Conservation (phyloP, 2,113 vertebrate genomes). For the Dicaeum eximium region DNA sequence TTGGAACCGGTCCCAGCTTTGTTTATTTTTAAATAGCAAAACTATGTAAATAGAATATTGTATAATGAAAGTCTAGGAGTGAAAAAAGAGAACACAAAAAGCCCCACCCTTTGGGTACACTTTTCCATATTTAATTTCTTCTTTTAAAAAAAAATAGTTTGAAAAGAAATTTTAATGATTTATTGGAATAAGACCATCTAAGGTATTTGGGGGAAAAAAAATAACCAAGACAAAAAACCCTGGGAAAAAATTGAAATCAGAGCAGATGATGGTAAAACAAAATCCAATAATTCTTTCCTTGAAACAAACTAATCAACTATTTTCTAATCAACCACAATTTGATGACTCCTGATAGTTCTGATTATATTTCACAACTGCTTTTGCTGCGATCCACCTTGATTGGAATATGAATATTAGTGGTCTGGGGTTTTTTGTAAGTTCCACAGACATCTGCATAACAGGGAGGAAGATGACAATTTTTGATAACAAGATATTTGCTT, state of each 20-base stretch:
- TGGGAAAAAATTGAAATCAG: neutral
- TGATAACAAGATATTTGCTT: neutral
- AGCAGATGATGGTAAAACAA: neutral
- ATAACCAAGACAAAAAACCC: neutral
- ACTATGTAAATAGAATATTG: neutral
- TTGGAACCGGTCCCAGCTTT: constrained; percentile 27
- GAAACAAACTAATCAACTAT: neutral
- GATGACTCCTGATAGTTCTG: neutral
- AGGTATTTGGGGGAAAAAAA: neutral
- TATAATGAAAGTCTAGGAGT: neutral
- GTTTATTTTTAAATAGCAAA: constrained; percentile 27
- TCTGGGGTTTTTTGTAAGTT: neutral
- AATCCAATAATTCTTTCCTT: neutral
- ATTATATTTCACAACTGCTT: neutral
- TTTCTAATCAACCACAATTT: neutral
- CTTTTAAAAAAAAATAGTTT: neutral
- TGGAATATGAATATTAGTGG: neutral
- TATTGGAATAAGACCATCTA: fast-evolving
- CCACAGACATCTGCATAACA: fast-evolving
- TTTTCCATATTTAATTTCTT: neutral
- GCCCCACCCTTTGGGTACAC: neutral
- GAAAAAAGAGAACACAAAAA: neutral
- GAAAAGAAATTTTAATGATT: neutral
- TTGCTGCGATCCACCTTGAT: neutral
- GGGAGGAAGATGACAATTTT: neutral